Base-by-base conservation (phyloP, 2,888 invertebrate species). In the Melitaea athalia region DNA sequence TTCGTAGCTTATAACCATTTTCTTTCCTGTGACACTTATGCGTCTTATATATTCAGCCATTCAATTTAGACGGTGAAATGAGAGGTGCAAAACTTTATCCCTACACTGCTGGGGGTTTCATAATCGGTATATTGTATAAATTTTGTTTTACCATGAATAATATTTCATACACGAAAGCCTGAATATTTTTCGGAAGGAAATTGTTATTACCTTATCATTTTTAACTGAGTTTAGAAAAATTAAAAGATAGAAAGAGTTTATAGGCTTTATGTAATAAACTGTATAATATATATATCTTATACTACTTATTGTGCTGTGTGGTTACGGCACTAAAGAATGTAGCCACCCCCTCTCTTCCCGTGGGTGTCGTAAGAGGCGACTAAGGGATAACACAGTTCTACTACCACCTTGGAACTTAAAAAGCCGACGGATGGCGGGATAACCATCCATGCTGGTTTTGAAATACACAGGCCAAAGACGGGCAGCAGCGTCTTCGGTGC, bases 21-120 rank as follows among this genome's bases (percentile, higher is more conserved):
- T 47, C 53, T 66, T 67, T 24, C 38, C 61, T 47, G 49, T 55
- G 66, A 67, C 66, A 62, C 64, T 69, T 69, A 63, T 67, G 69
- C 64, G 68, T 61, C 55, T 67, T 72, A 70, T 66, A 68, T 63
- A 72, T 72, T 70, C 72, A 65, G 47, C 70, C 68, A 72, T 73
- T 73, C 73, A 73, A 73, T 73, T 73, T 73, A 65, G 63, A 42
- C 64, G 68, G 67, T 60, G 70, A 67, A 73, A 73, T 73, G 70
- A 68, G 65, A 64, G 57, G 68, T 67, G 62, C 63, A 50, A 52
- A 72, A 67, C 67, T 67, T 70, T 72, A 70, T 67, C 67, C 49
- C 64, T 42, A 61, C 33, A 53, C 24, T 49, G 66, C 38, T 5
- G 49, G 61, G 50, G 61, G 50, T 70, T 62, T 60, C 59, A 57